These are phyloP conservation scores for Adineta ricciae DNA, from an alignment of 2,888 invertebrate genomes.

Conservation along the genomic window DNA sequence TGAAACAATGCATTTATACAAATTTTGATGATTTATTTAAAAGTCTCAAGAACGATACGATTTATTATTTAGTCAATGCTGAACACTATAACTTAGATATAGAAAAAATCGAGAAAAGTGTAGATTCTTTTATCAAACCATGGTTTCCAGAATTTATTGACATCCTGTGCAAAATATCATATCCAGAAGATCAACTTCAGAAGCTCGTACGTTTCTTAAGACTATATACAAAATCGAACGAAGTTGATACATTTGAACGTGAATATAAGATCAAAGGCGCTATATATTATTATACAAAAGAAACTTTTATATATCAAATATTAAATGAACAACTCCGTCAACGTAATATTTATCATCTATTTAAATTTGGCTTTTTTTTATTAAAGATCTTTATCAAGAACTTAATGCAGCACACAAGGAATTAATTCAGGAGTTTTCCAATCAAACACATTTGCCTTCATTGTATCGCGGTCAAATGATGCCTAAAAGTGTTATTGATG, in stretches of 20 bases:
- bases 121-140: neutral
- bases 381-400: neutral
- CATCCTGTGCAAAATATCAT: neutral
- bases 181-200: neutral
- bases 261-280: neutral
- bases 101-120: neutral
- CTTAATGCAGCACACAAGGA: neutral
- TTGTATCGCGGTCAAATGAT: neutral
- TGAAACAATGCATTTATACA: neutral
- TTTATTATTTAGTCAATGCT: neutral
- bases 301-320: neutral
- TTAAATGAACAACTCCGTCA: neutral
- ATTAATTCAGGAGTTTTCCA: no score
- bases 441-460: neutral
- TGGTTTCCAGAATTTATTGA: neutral
- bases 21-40: neutral
- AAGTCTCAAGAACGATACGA: neutral
- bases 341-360: neutral
- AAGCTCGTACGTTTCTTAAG: neutral
- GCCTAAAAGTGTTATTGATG: neutral
- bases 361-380: neutral
- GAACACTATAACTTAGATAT: neutral
- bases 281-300: neutral
- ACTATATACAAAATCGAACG: neutral
- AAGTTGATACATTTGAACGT: neutral